Evolutionary conservation across 2,797 vertebrate genomes (phyloP), one percentile per base, ranked within the genome.

Genomic region (Pseudomugil gertrudae): DNA sequence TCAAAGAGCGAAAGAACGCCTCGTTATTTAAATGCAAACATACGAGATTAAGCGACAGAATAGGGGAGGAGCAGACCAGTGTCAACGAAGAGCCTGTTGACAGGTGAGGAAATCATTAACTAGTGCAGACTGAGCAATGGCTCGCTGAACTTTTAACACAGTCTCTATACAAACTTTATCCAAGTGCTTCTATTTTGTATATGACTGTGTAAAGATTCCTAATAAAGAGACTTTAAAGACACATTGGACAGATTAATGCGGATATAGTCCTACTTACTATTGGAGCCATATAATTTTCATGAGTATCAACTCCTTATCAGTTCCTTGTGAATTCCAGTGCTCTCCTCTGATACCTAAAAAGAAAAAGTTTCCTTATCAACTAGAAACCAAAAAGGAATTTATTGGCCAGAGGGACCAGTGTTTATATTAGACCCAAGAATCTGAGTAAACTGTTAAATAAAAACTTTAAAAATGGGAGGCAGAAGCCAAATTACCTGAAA

Each of bases 21-120:
- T 58, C 9, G 57, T 68, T 58, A 55, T 79, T 67, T 63, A 30
- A 86, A 81, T 14, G 76, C 64, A 67, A 86, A 84, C 72, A 66
- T 33, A 3, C 0, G 7, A 57, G 71, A 78, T 77, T 68, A 65
- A 43, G 54, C 6, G 2, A 50, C 53, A 63, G 66, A 58, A 21
- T 17, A 65, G 26, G 47, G 84, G 83, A 8, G 80, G 84, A 79
- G 87, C 9, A 54, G 35, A 17, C 17, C 8, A 0, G 47, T 9
- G 72, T 76, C 71, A 66, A 33, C 38, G 67, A 45, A 2, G 17
- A 8, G 60, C n/a, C 54, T 83, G 82, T 84, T 81, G 81, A 82
- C 87, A 86, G 86, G 65, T 78, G 77, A 83, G 77, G 24, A 24
- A 88, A 90, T 90, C 61, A 91, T 91, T 90, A 89, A 89, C 84